Conservation (phyloP, 1,140 invertebrate genomes). For the Leptinotarsa lineolata region DNA sequence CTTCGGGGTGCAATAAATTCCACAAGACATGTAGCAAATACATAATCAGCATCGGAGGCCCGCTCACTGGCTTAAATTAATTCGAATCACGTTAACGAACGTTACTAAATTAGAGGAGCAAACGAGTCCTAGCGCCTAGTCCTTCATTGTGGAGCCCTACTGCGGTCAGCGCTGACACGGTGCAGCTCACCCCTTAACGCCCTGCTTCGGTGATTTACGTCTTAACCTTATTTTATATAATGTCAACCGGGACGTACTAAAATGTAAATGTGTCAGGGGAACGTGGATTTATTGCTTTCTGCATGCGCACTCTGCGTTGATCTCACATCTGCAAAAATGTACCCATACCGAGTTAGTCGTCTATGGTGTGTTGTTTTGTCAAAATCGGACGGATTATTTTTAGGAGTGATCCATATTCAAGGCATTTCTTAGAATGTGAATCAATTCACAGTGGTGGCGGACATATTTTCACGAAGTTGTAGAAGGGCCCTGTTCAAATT, state of each 20-base stretch:
- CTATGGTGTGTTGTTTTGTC: neutral
- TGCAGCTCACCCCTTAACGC: slow-evolving; percentile 17
- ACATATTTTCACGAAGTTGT: too few relatives aligned
- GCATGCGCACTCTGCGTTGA: slow-evolving; percentile 27
- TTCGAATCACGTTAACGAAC: slow-evolving; percentile 54
- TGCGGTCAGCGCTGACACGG: slow-evolving; percentile 30
- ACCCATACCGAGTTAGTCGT: slow-evolving; percentile 19
- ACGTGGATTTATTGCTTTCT: slow-evolving; percentile 40
- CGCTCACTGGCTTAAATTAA: slow-evolving; percentile 46
- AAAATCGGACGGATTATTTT: slow-evolving; percentile 2
- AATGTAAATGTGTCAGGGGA: slow-evolving; percentile 47
- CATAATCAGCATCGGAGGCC: slow-evolving; percentile 49
- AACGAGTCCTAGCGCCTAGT: slow-evolving; percentile 25
- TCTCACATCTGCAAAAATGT: slow-evolving; percentile 43
- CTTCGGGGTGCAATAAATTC: slow-evolving; percentile 41
- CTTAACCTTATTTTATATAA: slow-evolving; percentile 47
- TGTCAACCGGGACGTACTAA: slow-evolving; percentile 40
- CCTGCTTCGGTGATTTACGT: slow-evolving; percentile 40
- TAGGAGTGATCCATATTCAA: neutral
- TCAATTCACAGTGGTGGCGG: too few relatives aligned
- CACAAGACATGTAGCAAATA: slow-evolving; percentile 51
- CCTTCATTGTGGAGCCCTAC: slow-evolving; percentile 18
- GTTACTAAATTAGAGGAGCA: slow-evolving; percentile 50
- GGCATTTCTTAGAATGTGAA: too few relatives aligned
- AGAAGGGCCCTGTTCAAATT: too few relatives aligned